These are phyloP conservation scores for Coboldia fuscipes DNA, from an alignment of 1,140 invertebrate genomes.

Conservation along the genomic window DNA sequence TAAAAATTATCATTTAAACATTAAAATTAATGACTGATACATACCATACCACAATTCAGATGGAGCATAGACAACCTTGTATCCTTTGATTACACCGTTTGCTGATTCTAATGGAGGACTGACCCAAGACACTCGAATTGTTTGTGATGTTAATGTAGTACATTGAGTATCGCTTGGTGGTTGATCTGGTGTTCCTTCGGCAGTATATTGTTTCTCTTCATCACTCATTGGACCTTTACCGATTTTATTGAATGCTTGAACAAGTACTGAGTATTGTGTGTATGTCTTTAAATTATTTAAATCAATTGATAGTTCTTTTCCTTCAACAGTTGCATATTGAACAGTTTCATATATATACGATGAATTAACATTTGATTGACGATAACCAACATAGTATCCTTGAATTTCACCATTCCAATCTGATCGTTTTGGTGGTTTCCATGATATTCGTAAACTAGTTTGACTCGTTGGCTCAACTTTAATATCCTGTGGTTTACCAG, in stretches of 20 bases:
- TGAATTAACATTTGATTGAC: slow-evolving; percentile 71
- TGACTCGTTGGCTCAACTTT: slow-evolving; percentile 81
- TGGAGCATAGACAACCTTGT: slow-evolving; percentile 88
- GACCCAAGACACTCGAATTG: slow-evolving; percentile 81
- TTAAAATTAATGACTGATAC: slow-evolving; percentile 27
- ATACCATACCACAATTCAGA: slow-evolving; percentile 77
- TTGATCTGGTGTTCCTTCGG: slow-evolving; percentile 81
- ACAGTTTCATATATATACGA: slow-evolving; percentile 82
- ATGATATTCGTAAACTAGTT: slow-evolving; percentile 75
- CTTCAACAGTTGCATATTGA: slow-evolving; percentile 76
- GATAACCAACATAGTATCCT: slow-evolving; percentile 79
- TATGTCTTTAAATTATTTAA: slow-evolving; percentile 72
- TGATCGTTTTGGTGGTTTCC: slow-evolving; percentile 76
- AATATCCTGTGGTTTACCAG: slow-evolving; percentile 59
- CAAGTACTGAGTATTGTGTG: slow-evolving; percentile 84
- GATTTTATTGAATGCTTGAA: slow-evolving; percentile 88
- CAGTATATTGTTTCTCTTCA: slow-evolving; percentile 75
- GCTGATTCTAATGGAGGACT: slow-evolving; percentile 73
- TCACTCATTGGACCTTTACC: slow-evolving; percentile 78
- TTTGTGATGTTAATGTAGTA: slow-evolving; percentile 79
- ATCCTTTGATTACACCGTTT: slow-evolving; percentile 88
- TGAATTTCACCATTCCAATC: slow-evolving; percentile 87
- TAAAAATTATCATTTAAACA: neutral
- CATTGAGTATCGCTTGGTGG: slow-evolving; percentile 80
- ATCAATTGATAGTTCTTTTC: slow-evolving; percentile 69